Percentiles rank a stretch among this genome's conserved stretches.
These are phyloP conservation scores for Chelon labrosus DNA, from an alignment of 2,797 vertebrate species.

Conservation along the genomic window DNA sequence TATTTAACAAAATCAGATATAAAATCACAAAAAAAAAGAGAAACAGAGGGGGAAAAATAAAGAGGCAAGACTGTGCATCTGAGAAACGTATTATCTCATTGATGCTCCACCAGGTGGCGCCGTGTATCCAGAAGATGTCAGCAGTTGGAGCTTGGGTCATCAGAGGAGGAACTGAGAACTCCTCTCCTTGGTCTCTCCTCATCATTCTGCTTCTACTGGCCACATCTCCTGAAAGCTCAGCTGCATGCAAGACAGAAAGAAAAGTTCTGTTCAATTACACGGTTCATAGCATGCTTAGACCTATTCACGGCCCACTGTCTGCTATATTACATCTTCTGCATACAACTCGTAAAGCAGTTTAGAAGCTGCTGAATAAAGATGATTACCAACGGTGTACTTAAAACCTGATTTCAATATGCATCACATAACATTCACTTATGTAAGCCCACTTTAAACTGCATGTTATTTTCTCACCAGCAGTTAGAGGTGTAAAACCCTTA, in stretches of 20 bases:
- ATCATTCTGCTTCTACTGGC: slow-evolving; percentile 81
- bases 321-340: too few relatives aligned
- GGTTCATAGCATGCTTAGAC: background rate
- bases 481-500: too few relatives aligned
- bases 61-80: slow-evolving; percentile 19
- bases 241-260: slow-evolving; percentile 44
- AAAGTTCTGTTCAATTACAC: slow-evolving; percentile 8
- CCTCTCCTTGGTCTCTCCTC: slow-evolving; percentile 78
- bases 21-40: background rate
- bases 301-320: too few relatives aligned
- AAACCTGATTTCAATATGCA: too few relatives aligned
- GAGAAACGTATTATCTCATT: slow-evolving; percentile 9
- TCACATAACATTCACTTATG: too few relatives aligned
- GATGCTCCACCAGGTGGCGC: slow-evolving; percentile 70
- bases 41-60: background rate
- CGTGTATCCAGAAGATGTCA: slow-evolving; percentile 44
- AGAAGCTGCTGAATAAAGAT: too few relatives aligned
- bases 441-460: too few relatives aligned
- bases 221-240: slow-evolving; percentile 49
- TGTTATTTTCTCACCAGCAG: too few relatives aligned
- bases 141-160: slow-evolving; percentile 70
- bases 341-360: too few relatives aligned
- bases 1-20: slow-evolving; percentile 42
- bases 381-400: too few relatives aligned
- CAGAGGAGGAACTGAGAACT: slow-evolving; percentile 82